Evolutionary conservation across 2,797 vertebrate genomes (phyloP).

Genomic region (Lithobates pipiens): DNA sequence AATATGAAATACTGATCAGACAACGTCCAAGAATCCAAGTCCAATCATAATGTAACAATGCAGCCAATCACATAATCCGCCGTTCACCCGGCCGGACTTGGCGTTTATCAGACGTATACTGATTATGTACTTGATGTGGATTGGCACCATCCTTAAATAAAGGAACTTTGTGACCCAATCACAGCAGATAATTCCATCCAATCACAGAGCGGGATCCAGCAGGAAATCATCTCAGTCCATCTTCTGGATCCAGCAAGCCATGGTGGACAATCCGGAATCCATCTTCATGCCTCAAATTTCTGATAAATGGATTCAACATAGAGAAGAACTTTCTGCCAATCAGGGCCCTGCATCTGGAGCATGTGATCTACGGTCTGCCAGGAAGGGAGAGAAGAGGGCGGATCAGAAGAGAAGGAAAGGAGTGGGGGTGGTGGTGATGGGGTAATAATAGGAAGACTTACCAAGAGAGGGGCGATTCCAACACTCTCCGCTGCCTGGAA

Average conservation of each 20-base stretch:
- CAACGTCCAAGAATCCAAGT: too few relatives aligned
- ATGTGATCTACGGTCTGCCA: slow-evolving; percentile 76
- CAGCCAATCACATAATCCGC: too few relatives aligned
- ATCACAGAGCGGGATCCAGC: background rate
- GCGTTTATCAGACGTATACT: too few relatives aligned
- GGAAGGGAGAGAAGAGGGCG: background rate
- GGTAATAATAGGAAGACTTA: slow-evolving; percentile 62
- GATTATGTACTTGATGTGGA: too few relatives aligned
- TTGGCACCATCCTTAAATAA: too few relatives aligned
- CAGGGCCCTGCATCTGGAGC: slow-evolving; percentile 76
- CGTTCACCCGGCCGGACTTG: too few relatives aligned
- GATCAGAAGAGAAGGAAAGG: background rate
- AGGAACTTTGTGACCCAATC: background rate
- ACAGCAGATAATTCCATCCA: background rate
- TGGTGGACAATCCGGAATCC: too few relatives aligned
- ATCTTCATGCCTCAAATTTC: slow-evolving; percentile 78
- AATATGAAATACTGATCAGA: too few relatives aligned
- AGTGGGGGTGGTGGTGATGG: too few relatives aligned
- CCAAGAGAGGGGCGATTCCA: slow-evolving; percentile 76
- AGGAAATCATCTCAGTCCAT: too few relatives aligned
- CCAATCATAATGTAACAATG: too few relatives aligned
- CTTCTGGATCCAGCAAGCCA: background rate
- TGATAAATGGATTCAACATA: slow-evolving; percentile 81
- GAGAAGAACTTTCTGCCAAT: slow-evolving; percentile 81
- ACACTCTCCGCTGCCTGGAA: slow-evolving; percentile 75